Base-by-base conservation (phyloP, 1,140 invertebrate species). In the Marisa cornuarietis region DNA sequence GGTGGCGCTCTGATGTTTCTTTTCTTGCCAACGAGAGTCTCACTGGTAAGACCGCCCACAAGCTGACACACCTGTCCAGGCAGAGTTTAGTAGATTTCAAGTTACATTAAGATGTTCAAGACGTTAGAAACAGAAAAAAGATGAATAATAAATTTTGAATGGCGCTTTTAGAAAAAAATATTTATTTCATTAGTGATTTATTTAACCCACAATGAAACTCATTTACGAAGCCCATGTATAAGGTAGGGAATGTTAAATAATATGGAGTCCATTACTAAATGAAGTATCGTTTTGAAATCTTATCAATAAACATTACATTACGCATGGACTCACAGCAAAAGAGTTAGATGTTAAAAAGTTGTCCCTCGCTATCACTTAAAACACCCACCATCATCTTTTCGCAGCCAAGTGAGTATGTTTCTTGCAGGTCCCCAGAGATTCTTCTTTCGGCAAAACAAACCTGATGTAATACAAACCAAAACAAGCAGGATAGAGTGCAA, bases 311-410 rank as follows among this genome's bases (percentile, higher is more conserved):
- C 24, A 3, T 42, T n/a, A 9, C 20, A 24, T 42, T 11, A 65
- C 10, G 8, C 1, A 20, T 61, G 1, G 11, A 61, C 20, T 16
- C 18, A 31, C 69, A n/a, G 20, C n/a, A 71, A 31, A 71, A 71
- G 16, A 71, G 16, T 18, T 71, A 26, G 8, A 31, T 18, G 20
- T 16, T 26, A 18, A 18, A 18, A 18, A 42, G 11, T 62, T 14
- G 61, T 3, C 14, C 11, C 18, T 51, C 26, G 22, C 26, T 11
- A 20, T 73, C 18, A n/a, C 5, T 10, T 52, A 22, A 20, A 63
- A 26, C 58, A 77, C 74, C 62, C 22, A 81, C 80, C 75, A 78
- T 24, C n/a, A 13, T 76, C 62, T 81, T 81, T 51, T 81, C 80
- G 72, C 80, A 81, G 54, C 80, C 68, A 54, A 81, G 42, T 14